Percentiles rank a stretch among this genome's conserved stretches.
Conservation (phyloP, 92 coral and sea anemone genomes). For the Actinernus sp. region DNA sequence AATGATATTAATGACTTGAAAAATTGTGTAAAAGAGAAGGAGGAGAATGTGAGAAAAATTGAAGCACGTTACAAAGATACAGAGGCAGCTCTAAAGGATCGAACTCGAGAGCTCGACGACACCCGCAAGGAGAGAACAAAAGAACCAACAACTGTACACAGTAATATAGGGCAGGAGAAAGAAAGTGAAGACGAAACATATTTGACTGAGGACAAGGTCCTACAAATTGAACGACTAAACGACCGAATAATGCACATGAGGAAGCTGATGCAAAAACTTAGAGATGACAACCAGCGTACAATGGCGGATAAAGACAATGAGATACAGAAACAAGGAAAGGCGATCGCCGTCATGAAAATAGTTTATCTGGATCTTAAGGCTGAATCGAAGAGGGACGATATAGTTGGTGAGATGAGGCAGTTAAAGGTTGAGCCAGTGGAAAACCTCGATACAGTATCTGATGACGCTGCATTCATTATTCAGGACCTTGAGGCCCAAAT, state of each 20-base stretch:
- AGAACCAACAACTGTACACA: too few species aligned
- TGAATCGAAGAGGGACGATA: conserved; percentile 73
- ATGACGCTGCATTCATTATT: conserved; percentile 25
- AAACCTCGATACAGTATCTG: conserved; percentile 14
- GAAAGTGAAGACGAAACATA: neutral
- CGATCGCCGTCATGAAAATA: conserved; percentile 67
- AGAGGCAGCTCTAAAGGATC: neutral
- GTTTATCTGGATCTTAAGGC: conserved; percentile 63
- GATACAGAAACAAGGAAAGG: conserved; percentile 40
- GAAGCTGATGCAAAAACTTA: conserved; percentile 22
- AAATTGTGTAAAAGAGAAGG: neutral
- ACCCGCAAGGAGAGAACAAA: neutral
- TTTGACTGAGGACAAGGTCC: conserved; percentile 1
- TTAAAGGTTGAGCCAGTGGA: too few species aligned
- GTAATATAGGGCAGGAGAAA: neutral
- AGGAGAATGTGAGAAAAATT: neutral
- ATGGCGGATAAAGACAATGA: conserved; percentile 59
- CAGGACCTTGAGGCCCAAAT: conserved; percentile 49
- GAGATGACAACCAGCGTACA: conserved; percentile 21
- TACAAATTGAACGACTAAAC: neutral
- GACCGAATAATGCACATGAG: conserved; percentile 21
- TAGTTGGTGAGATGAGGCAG: conserved; percentile 43
- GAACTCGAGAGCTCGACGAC: neutral
- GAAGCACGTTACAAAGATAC: neutral
- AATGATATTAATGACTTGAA: neutral